phyloP scores from a whole-genome alignment of 2,888 invertebrate species.

The Rhingia campestris region DNA sequence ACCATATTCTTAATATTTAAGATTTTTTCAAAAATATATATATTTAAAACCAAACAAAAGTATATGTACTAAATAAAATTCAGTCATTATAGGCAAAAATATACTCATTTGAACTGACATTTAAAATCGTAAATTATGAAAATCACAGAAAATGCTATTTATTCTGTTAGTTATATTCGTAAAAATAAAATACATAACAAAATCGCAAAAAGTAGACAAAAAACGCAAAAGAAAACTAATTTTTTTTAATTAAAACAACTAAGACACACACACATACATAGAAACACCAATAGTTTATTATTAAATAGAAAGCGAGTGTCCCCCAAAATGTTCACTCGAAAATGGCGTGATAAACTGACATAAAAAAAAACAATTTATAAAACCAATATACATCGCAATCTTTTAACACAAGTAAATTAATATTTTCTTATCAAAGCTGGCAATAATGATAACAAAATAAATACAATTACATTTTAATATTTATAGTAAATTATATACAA shows the following conservation, averaged over 20 bases:
- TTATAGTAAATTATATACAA: slow-evolving; percentile 69
- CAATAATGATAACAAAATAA: slow-evolving; percentile 77
- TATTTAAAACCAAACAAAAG: neutral
- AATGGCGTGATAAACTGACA: neutral
- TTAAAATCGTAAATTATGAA: slow-evolving; percentile 27
- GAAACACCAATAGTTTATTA: slow-evolving; percentile 66
- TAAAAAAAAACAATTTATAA: slow-evolving; percentile 11
- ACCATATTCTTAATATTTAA: slow-evolving; percentile 74
- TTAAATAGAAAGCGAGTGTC: slow-evolving; percentile 8
- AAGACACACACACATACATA: slow-evolving; percentile 51
- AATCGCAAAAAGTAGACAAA: slow-evolving; percentile 58
- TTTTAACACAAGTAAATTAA: slow-evolving; percentile 65
- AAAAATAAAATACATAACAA: slow-evolving; percentile 21
- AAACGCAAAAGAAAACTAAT: slow-evolving; percentile 44
- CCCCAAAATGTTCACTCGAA: slow-evolving; percentile 12
- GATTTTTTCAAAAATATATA: slow-evolving; percentile 44
- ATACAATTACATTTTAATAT: slow-evolving; percentile 72
- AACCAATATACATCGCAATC: slow-evolving; percentile 50
- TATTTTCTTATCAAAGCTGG: slow-evolving; percentile 79
- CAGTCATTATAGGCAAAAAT: slow-evolving; percentile 27
- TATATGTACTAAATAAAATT: slow-evolving; percentile 13
- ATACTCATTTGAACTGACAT: slow-evolving; percentile 44
- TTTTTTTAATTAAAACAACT: slow-evolving; percentile 60
- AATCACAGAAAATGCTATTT: slow-evolving; percentile 23
- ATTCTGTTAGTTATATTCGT: slow-evolving; percentile 44